A percentile compares a stretch with the other conserved stretches of the same genome.
Conservation (phyloP, 2,888 invertebrate genomes). For the Macropis europaea region DNA sequence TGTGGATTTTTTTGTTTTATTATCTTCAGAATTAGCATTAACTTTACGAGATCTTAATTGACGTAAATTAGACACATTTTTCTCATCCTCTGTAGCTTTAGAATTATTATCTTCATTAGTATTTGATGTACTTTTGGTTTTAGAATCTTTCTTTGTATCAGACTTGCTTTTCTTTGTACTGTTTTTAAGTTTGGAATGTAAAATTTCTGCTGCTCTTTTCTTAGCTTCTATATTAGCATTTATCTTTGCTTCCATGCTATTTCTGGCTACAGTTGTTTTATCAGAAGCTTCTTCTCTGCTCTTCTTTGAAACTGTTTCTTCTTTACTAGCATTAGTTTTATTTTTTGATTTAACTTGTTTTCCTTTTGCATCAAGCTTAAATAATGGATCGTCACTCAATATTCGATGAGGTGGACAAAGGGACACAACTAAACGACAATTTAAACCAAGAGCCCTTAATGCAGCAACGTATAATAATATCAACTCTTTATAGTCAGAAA, state of each 20-base stretch:
- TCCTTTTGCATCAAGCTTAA: not conserved
- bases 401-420: conserved; percentile 85
- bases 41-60: conserved; percentile 38
- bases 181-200: conserved; percentile 50
- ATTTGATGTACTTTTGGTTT: too few species aligned
- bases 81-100: not conserved
- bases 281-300: conserved; percentile 32
- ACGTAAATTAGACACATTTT: not conserved
- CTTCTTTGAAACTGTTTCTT: conserved; percentile 11
- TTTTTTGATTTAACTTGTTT: conserved; percentile 40
- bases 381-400: conserved; percentile 71
- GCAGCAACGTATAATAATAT: conserved; percentile 89
- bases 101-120: not conserved
- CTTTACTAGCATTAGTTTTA: conserved; percentile 23
- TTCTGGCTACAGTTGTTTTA: conserved; percentile 59
- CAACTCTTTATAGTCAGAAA: conserved; percentile 85
- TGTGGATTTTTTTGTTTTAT: not conserved
- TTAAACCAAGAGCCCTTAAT: conserved; percentile 89
- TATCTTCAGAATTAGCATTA: not conserved
- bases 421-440: conserved; percentile 90
- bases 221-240: conserved; percentile 66
- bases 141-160: not conserved
- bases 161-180: conserved; percentile 2
- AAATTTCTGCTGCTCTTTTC: conserved; percentile 68
- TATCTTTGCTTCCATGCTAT: conserved; percentile 58